Evolutionary conservation across 37 sponge, comb jelly and placozoan genomes (phyloP).

Genomic region (Haliclona indistincta): DNA sequence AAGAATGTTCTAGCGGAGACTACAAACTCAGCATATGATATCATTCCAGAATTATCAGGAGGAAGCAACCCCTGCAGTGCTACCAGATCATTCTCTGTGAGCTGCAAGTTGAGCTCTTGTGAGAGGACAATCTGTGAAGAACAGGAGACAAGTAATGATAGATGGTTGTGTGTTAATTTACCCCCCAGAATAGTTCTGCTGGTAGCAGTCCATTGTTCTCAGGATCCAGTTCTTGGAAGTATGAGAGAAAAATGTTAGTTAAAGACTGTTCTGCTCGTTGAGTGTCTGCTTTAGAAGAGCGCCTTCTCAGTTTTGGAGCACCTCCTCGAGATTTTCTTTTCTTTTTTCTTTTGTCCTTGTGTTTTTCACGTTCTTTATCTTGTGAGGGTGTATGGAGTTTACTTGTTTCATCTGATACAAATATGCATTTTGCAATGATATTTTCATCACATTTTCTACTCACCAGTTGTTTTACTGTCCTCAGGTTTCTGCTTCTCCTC

Average conservation of each 20-base stretch:
- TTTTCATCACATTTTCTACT: too few species aligned
- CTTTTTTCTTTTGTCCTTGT: constrained; percentile 1
- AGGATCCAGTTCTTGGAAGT: constrained; percentile 37
- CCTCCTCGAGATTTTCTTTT: not conserved
- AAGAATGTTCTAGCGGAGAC: constrained; percentile 32
- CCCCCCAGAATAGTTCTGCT: constrained; percentile 39
- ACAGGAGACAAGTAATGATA: not conserved
- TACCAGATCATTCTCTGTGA: constrained; percentile 30
- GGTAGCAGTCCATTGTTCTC: constrained; percentile 33
- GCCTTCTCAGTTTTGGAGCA: constrained; percentile 1
- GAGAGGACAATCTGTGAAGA: constrained; percentile 24
- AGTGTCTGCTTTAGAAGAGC: not conserved
- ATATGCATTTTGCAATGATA: too few species aligned
- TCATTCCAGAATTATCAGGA: constrained; percentile 26
- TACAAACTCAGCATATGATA: constrained; percentile 54
- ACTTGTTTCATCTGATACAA: too few species aligned
- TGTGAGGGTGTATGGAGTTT: too few species aligned
- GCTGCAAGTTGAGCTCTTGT: constrained; percentile 47
- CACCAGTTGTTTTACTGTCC: not conserved
- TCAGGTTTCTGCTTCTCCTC: constrained; percentile 11
- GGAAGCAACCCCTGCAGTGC: constrained; percentile 27
- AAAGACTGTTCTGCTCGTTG: constrained; percentile 7
- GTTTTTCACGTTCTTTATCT: not conserved
- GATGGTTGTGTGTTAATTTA: not conserved
- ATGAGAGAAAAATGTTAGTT: constrained; percentile 21